Evolutionary conservation across 2,888 invertebrate species (phyloP).

Genomic region (Subacronicta megacephala): DNA sequence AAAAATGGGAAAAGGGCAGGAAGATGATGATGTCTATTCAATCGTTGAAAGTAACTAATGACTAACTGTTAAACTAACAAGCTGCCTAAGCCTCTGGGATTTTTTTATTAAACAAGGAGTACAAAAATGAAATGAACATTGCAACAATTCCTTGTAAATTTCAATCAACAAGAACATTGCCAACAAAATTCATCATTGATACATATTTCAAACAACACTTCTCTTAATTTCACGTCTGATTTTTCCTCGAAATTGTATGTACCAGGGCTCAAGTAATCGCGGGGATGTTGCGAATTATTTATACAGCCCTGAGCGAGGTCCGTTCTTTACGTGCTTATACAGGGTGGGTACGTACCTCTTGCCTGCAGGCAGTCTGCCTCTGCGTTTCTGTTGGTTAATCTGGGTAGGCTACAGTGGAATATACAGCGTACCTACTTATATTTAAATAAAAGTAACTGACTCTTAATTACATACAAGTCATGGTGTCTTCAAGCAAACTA

Average conservation of each 20-base stretch:
- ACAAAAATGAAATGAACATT: constrained; percentile 4
- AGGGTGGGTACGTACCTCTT: constrained; percentile 5
- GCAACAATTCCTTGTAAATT: constrained; percentile 9
- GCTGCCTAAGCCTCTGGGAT: no score
- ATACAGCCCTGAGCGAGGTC: constrained; percentile 18
- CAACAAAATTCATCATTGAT: constrained; percentile 22
- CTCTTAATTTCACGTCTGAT: constrained; percentile 51
- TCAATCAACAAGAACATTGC: constrained; percentile 27
- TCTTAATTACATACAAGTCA: no score
- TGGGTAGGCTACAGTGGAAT: constrained; percentile 4
- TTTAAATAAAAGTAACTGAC: no score
- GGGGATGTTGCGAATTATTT: constrained; percentile 41
- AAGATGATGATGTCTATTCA: no score
- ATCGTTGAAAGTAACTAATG: no score
- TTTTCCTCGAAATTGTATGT: constrained; percentile 43
- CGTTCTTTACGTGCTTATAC: not conserved
- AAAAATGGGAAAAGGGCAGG: no score
- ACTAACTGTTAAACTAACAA: no score
- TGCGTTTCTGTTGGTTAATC: constrained; percentile 28
- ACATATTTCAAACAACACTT: constrained; percentile 40
- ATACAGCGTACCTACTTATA: constrained; percentile 3
- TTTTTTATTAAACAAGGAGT: no score
- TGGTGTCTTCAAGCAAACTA: no score
- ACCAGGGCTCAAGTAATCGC: constrained; percentile 20
- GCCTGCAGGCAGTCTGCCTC: constrained; percentile 14